A percentile compares a stretch with the other conserved stretches of the same genome.
phyloP scores from a whole-genome alignment of 2,797 vertebrate species.

The Enteromius paludinosus region DNA sequence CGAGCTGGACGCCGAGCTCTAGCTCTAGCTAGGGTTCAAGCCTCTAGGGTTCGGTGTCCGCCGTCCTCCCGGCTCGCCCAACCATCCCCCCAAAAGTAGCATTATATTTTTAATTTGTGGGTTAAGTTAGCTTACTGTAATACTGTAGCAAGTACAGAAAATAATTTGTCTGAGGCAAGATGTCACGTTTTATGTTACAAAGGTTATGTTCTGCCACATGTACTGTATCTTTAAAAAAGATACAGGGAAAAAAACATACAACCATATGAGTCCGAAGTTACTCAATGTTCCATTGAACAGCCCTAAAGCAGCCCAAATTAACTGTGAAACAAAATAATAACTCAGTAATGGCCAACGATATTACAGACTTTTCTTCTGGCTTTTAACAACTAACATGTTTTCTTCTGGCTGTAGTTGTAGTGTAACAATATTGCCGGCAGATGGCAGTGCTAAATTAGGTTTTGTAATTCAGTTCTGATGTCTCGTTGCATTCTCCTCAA shows the following conservation, averaged over 20 bases:
- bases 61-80: no score
- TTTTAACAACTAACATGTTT: not conserved
- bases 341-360: not conserved
- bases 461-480: not conserved
- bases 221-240: not conserved
- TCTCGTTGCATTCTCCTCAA: not conserved
- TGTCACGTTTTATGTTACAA: not conserved
- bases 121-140: not conserved
- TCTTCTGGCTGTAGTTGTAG: not conserved
- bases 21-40: no score
- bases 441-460: not conserved
- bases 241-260: not conserved
- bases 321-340: not conserved
- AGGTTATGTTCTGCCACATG: not conserved
- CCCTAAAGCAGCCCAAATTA: not conserved
- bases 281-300: not conserved
- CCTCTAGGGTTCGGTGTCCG: no score
- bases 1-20: no score
- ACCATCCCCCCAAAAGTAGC: no score
- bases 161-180: not conserved
- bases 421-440: not conserved
- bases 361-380: not conserved
- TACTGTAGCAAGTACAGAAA: not conserved
- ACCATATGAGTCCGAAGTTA: not conserved
- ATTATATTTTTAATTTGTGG: not conserved